Evolutionary conservation across 2,113 vertebrate species (phyloP).

Genomic region (Upupa epops): DNA sequence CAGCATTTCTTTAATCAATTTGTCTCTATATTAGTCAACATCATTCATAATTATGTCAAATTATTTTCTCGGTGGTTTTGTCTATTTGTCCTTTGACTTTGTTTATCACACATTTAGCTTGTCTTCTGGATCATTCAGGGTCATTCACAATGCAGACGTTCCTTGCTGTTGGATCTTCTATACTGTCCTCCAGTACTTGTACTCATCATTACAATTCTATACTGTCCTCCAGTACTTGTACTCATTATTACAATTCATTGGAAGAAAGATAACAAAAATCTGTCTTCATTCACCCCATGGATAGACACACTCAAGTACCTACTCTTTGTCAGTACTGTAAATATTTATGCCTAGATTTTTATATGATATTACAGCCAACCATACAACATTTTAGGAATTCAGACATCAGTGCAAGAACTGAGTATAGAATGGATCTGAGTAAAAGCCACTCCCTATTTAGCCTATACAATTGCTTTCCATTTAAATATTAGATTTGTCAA

Average conservation of each 20-base stretch:
- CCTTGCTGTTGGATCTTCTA: not conserved
- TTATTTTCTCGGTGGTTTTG: not conserved
- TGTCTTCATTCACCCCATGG: not conserved
- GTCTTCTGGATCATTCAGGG: not conserved
- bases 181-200: not conserved
- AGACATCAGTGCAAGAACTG: not conserved
- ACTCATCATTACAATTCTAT: not conserved
- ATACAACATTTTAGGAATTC: not conserved
- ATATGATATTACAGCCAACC: not conserved
- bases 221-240: not conserved
- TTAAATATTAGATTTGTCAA: not conserved
- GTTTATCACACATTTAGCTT: not conserved
- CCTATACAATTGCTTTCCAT: not conserved
- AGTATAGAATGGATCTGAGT: not conserved
- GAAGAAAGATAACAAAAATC: not conserved
- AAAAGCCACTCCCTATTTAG: not conserved
- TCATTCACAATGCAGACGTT: not conserved
- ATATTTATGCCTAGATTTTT: not conserved
- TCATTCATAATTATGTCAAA: not conserved
- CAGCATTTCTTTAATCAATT: not conserved
- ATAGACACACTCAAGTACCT: not conserved
- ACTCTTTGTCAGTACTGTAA: not conserved
- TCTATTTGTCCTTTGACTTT: not conserved
- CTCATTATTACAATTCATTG: not conserved
- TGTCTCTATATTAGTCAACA: not conserved